A percentile compares a stretch with the other conserved stretches of the same genome.
Conservation (phyloP, 2,888 invertebrate genomes). For the Microctonus aethiopoides region DNA sequence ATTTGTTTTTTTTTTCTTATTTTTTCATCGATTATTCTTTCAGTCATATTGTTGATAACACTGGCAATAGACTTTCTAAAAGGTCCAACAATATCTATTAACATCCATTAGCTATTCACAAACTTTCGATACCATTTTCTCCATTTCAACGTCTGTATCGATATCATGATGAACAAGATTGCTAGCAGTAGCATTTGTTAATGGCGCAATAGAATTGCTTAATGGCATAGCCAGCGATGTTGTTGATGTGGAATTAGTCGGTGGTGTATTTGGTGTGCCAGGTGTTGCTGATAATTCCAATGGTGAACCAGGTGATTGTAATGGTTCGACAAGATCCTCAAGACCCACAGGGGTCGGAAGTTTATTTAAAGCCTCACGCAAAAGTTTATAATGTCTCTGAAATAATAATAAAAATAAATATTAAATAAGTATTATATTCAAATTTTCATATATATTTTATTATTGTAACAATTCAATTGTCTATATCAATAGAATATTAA, state of each 20-base stretch:
- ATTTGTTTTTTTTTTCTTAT: constrained; percentile 19
- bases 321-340: constrained; percentile 76
- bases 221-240: constrained; percentile 47
- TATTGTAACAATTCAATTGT: neutral
- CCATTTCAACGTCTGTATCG: constrained; percentile 80
- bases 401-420: too few species aligned
- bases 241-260: constrained; percentile 49
- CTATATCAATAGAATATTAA: neutral
- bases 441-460: neutral
- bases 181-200: constrained; percentile 47
- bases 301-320: constrained; percentile 62
- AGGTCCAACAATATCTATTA: constrained; percentile 66
- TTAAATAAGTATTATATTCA: too few species aligned
- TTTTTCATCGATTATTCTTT: constrained; percentile 27
- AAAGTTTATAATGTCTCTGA: constrained; percentile 84
- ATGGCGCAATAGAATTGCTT: constrained; percentile 36
- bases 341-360: constrained; percentile 82
- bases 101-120: constrained; percentile 69
- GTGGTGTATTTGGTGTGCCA: constrained; percentile 59
- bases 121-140: constrained; percentile 80
- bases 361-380: constrained; percentile 88
- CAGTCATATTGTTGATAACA: constrained; percentile 52
- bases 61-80: constrained; percentile 65
- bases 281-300: constrained; percentile 63
- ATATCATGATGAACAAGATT: constrained; percentile 67